These are phyloP conservation scores for Drosophila chauvacae DNA, from an alignment of 1,140 invertebrate genomes.

Conservation along the genomic window DNA sequence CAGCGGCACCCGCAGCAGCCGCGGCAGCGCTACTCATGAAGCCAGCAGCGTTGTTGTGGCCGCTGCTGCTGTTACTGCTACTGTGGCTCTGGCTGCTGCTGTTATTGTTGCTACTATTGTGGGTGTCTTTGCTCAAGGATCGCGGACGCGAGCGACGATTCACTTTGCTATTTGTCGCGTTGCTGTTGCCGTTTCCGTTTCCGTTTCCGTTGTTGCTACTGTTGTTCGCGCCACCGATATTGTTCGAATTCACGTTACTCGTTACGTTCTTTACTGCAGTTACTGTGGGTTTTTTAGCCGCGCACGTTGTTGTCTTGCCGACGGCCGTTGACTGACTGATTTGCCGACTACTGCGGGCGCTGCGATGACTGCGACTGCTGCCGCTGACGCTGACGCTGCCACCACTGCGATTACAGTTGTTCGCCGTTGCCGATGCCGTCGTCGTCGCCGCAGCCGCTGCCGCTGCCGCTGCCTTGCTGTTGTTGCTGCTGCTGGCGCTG, in stretches of 20 bases:
- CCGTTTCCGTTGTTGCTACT: neutral
- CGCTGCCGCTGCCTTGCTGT: conserved; percentile 38
- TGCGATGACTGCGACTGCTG: conserved; percentile 68
- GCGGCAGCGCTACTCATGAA: conserved; percentile 88
- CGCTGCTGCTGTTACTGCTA: conserved; percentile 57
- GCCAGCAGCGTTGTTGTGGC: conserved; percentile 84
- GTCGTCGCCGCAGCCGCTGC: conserved; percentile 34
- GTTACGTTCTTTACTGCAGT: conserved; percentile 22
- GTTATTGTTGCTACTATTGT: conserved; percentile 20
- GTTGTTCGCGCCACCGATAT: conserved; percentile 39
- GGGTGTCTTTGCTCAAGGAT: conserved; percentile 73
- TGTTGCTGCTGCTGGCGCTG: conserved; percentile 18
- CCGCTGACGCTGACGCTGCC: conserved; percentile 40
- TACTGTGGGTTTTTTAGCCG: conserved; percentile 69
- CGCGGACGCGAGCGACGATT: conserved; percentile 74
- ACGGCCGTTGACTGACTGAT: conserved; percentile 84
- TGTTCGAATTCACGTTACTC: conserved; percentile 18
- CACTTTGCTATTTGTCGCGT: conserved; percentile 86
- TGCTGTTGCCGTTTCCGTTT: conserved; percentile 47
- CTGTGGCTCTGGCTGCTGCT: conserved; percentile 29
- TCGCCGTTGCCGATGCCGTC: conserved; percentile 27
- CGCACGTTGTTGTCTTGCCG: conserved; percentile 84
- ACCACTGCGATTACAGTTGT: conserved; percentile 50
- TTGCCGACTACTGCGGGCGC: conserved; percentile 70
- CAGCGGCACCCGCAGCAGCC: conserved; percentile 83